phyloP scores from a whole-genome alignment of 1,140 invertebrate species.

The Microplitis mediator region DNA sequence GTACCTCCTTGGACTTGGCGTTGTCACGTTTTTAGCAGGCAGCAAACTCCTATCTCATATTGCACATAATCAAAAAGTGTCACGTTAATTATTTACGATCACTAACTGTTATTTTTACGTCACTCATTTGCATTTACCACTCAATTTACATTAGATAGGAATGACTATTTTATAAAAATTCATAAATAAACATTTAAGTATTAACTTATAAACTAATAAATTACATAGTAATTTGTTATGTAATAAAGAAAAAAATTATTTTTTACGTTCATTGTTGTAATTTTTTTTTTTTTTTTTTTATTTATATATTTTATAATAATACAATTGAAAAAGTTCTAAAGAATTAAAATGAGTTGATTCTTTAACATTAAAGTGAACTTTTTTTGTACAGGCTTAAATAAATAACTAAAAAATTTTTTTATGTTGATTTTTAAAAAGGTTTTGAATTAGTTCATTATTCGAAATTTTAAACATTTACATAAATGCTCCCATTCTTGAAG shows the following conservation, averaged over 20 bases:
- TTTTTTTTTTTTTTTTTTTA: too few species aligned
- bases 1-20: conserved; percentile 81
- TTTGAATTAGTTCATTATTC: not conserved
- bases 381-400: conserved; percentile 22
- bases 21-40: conserved; percentile 91
- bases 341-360: too few species aligned
- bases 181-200: not conserved
- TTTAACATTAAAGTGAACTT: not conserved
- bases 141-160: not conserved
- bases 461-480: conserved; percentile 26
- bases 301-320: too few species aligned
- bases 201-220: not conserved
- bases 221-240: not conserved
- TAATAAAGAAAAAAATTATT: not conserved
- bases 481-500: conserved; percentile 25
- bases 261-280: not conserved
- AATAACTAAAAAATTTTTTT: not conserved
- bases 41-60: conserved; percentile 83
- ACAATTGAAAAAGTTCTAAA: too few species aligned
- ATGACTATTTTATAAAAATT: not conserved
- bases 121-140: conserved; percentile 2
- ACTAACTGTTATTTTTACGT: not conserved
- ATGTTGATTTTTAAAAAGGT: not conserved
- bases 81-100: conserved; percentile 34
- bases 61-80: conserved; percentile 62